These are phyloP conservation scores for Drosophila takahashii DNA, from an alignment of 1,140 invertebrate genomes.

Conservation along the genomic window DNA sequence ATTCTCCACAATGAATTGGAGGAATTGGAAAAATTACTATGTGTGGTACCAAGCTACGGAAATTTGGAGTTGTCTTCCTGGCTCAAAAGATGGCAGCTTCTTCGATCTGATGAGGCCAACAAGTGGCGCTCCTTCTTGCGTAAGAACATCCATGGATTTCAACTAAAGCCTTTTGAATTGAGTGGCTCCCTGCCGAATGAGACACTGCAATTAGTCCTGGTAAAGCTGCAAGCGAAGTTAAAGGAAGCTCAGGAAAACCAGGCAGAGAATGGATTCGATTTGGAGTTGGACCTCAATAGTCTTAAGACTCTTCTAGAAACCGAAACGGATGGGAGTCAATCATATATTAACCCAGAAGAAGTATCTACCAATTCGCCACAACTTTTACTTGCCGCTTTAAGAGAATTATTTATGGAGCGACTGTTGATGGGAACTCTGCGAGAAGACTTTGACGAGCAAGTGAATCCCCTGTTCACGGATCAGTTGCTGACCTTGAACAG, in stretches of 20 bases:
- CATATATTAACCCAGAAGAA: constrained; percentile 13
- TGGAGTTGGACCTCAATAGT: constrained; percentile 33
- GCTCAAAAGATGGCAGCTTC: constrained; percentile 43
- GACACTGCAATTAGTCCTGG: constrained; percentile 14
- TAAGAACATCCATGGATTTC: constrained; percentile 19
- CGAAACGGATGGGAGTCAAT: constrained; percentile 4
- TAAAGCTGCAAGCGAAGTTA: constrained; percentile 28
- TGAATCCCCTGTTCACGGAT: constrained; percentile 64
- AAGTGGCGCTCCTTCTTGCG: constrained; percentile 55
- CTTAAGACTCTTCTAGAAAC: constrained; percentile 19
- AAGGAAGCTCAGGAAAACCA: constrained; percentile 6
- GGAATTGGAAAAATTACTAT: constrained; percentile 40
- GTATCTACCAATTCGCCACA: constrained; percentile 24
- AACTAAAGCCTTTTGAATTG: constrained; percentile 56
- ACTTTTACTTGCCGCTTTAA: constrained; percentile 41
- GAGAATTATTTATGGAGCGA: constrained; percentile 59
- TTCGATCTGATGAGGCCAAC: constrained; percentile 55
- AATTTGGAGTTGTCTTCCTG: constrained; percentile 51
- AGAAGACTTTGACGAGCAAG: constrained; percentile 48
- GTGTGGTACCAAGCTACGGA: constrained; percentile 60
- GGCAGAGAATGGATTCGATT: background rate
- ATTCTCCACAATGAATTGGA: constrained; percentile 28
- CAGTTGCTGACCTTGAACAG: constrained; percentile 56
- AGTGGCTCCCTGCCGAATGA: background rate
- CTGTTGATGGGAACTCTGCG: constrained; percentile 22